These are phyloP conservation scores for Calosoma granatense DNA, from an alignment of 1,140 invertebrate genomes.

Conservation along the genomic window DNA sequence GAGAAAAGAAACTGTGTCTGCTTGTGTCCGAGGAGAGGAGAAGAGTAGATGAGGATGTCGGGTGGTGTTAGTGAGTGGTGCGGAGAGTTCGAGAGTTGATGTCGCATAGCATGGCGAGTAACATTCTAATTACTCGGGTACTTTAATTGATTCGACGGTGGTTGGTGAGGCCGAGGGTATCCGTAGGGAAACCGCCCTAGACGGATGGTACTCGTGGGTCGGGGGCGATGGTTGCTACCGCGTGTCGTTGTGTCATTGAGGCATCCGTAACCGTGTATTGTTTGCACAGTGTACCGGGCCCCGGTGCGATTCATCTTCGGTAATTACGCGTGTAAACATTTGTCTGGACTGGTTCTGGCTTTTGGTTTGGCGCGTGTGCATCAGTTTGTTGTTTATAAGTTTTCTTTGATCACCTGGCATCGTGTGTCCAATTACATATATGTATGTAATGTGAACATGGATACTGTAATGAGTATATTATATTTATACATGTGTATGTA, in stretches of 20 bases:
- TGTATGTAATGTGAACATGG: no score
- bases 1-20: no score
- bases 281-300: background rate
- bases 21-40: no score
- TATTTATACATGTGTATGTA: background rate
- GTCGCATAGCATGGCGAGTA: background rate
- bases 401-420: background rate
- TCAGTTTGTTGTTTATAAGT: no score
- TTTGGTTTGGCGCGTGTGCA: background rate
- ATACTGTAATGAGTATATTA: background rate
- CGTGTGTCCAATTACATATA: background rate
- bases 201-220: background rate
- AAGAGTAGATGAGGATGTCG: no score
- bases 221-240: background rate
- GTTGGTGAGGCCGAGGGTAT: no score
- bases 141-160: background rate
- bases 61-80: no score
- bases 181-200: background rate
- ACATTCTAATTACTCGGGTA: background rate
- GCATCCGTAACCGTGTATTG: background rate
- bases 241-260: no score
- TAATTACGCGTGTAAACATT: slow-evolving; percentile 8
- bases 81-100: background rate
- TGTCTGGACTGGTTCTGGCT: background rate
- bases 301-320: slow-evolving; percentile 5